Evolutionary conservation across 1,140 invertebrate species (phyloP), one percentile per base, ranked within the genome.

Genomic region (Danaus plexippus): DNA sequence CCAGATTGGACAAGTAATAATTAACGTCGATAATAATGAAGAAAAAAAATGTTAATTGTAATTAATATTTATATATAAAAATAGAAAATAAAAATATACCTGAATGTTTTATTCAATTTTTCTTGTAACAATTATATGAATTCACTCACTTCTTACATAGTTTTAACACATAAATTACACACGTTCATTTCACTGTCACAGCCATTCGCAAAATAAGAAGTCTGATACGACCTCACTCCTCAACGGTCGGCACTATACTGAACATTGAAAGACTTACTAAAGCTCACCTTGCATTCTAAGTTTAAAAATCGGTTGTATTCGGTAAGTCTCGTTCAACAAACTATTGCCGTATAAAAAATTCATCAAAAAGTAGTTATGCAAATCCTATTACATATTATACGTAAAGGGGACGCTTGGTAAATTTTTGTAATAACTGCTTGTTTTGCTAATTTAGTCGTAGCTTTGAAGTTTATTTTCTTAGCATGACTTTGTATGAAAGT

Each of bases 181-280:
- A 43, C 11, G 42, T n/a, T 49, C 46, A 59, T 59, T 53, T 59
- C 51, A 59, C 57, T 59, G 22, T 48, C 51, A 47, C 42, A 53
- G 11, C 1, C 15, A 18, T 15, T 13, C 12, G 15, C 18, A 18
- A 52, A 57, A n/a, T 42, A 6, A 12, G 42, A 51, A 51, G 32
- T 48, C 49, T 9, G 11, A n/a, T 9, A 52, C 51, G 12, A 52
- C 51, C 46, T 49, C 13, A 44, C 13, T 40, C 41, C 9, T 40
- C n/a, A 8, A 42, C 51, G 42, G 41, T 49, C 57, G 41, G 18
- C n/a, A 47, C 54, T 18, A 18, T 11, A 55, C 46, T 55, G 46
- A 56, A 47, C 40, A 48, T 11, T 55, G 9, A 43, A 52, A 43
- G 43, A 52, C 50, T 43, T 52, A 52, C 13, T 15, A 10, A 52